Evolutionary conservation across 2,797 vertebrate genomes (phyloP).

Genomic region (Sebastes dallii): DNA sequence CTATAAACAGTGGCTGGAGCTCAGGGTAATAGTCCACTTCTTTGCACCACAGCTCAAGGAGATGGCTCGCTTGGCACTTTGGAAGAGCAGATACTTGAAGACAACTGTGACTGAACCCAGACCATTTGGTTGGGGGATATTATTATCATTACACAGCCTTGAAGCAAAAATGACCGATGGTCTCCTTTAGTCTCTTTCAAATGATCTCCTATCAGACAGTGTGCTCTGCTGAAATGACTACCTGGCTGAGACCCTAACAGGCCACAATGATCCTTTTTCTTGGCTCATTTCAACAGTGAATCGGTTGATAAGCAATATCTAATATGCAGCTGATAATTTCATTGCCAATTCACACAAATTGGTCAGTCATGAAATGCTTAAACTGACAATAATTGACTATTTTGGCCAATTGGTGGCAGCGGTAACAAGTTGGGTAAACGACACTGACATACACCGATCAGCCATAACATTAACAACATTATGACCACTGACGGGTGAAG

Average conservation of each 20-base stretch:
- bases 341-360: background rate
- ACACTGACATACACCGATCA: too few species aligned
- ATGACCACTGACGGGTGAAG: too few species aligned
- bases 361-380: background rate
- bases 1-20: background rate
- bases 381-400: background rate
- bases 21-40: background rate
- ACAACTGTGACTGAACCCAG: conserved; percentile 8
- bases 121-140: conserved; percentile 3
- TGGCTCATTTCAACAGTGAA: background rate
- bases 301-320: background rate
- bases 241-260: background rate
- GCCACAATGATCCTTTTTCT: background rate
- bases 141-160: background rate
- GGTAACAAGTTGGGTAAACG: background rate
- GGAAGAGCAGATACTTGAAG: conserved; percentile 5
- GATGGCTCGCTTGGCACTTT: background rate
- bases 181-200: conserved; percentile 24
- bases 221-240: background rate
- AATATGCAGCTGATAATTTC: background rate
- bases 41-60: background rate
- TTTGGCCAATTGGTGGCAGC: background rate
- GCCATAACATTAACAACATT: too few species aligned
- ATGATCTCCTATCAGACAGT: conserved; percentile 5
- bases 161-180: background rate